phyloP scores from a whole-genome alignment of 1,140 invertebrate species.

The Mamestra configurata region DNA sequence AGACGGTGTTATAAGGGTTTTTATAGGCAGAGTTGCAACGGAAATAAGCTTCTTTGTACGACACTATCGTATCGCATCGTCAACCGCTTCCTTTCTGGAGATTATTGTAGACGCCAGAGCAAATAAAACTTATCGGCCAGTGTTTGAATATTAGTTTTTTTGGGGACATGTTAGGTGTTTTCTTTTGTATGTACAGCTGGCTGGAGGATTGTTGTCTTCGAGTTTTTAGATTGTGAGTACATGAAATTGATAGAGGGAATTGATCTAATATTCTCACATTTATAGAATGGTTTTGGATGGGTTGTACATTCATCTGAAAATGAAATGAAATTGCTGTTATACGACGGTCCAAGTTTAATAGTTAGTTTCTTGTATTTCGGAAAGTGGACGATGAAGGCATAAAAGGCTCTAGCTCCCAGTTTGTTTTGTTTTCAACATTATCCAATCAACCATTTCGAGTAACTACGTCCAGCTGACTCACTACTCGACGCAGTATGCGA shows the following conservation, averaged over 20 bases:
- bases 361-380: no score
- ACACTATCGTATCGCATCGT: constrained; percentile 85
- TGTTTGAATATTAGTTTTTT: constrained; percentile 53
- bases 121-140: constrained; percentile 81
- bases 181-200: constrained; percentile 49
- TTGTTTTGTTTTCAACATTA: no score
- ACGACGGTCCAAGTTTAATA: no score
- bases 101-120: constrained; percentile 81
- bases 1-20: constrained; percentile 71
- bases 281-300: neutral
- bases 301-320: no score
- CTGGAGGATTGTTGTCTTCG: neutral
- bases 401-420: no score
- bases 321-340: no score
- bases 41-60: constrained; percentile 86
- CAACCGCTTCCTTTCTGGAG: constrained; percentile 83
- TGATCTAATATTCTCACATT: neutral
- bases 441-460: no score
- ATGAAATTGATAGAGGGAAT: neutral
- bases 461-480: no score
- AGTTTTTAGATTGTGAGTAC: neutral
- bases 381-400: no score
- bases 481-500: no score
- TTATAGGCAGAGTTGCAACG: constrained; percentile 77
- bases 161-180: constrained; percentile 31